Percentiles rank a stretch among this genome's conserved stretches.
Conservation (phyloP, 1,140 invertebrate species). For the Hypsibius dujardini region DNA sequence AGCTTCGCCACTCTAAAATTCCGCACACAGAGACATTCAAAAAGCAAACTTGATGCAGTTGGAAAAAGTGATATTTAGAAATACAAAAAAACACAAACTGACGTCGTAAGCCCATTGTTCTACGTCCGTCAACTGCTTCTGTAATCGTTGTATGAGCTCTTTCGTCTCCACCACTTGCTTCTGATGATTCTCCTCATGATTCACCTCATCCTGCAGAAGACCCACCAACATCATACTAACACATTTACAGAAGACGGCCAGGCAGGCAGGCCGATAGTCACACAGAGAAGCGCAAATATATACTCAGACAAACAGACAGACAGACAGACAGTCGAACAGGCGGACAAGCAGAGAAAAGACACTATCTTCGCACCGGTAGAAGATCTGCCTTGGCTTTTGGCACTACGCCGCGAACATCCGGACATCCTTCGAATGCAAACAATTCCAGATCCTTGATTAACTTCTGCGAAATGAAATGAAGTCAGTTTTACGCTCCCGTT, state of each 20-base stretch:
- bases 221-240: not conserved
- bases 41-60: not conserved
- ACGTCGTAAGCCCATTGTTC: slow-evolving; percentile 1
- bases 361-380: no score
- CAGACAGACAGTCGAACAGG: not conserved
- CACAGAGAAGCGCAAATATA: no score
- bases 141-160: not conserved
- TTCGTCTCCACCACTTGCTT: slow-evolving; percentile 9
- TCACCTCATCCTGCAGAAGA: not conserved
- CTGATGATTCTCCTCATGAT: not conserved
- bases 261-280: no score
- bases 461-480: not conserved
- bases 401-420: not conserved
- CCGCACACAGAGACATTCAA: not conserved
- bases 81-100: not conserved
- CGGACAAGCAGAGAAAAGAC: not conserved
- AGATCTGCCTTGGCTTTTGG: not conserved
- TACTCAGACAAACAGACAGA: no score
- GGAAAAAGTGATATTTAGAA: no score
- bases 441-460: slow-evolving; percentile 6
- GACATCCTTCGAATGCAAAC: slow-evolving; percentile 4
- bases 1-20: not conserved
- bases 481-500: no score
- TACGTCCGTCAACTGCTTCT: slow-evolving; percentile 5
- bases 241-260: no score